Conservation (phyloP, 2,797 vertebrate species). For the Lagodon rhomboides region DNA sequence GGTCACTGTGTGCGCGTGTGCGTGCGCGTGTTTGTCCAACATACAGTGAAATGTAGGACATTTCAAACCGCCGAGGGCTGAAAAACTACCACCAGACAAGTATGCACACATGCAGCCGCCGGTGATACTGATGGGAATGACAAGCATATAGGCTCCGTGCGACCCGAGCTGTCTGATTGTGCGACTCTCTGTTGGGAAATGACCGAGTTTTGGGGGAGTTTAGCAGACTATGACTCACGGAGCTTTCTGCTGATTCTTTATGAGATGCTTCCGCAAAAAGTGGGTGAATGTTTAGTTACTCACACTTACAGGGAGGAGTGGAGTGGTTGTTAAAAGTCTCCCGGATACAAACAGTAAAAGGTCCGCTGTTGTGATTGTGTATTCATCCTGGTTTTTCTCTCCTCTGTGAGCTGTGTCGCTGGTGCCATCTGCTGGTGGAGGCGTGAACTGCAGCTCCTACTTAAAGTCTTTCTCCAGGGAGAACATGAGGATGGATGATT, state of each 20-base stretch:
- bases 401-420: conserved; percentile 4
- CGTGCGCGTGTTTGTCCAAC: conserved; percentile 4
- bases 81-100: background rate
- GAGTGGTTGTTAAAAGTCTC: conserved; percentile 10
- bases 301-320: background rate
- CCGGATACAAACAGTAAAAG: conserved; percentile 36
- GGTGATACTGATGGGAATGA: background rate
- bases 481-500: background rate
- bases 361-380: conserved; percentile 38
- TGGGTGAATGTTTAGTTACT: background rate
- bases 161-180: conserved; percentile 10
- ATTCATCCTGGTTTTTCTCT: background rate
- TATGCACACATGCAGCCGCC: background rate
- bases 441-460: conserved; percentile 22
- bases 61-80: background rate
- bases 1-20: conserved; percentile 9
- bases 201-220: background rate
- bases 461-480: background rate
- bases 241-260: background rate
- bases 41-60: conserved; percentile 3
- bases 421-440: conserved; percentile 65
- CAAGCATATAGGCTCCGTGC: background rate
- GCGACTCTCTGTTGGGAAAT: background rate
- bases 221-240: background rate
- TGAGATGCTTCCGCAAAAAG: conserved; percentile 2